Evolutionary conservation across 2,113 vertebrate genomes (phyloP).

Genomic region (Charadrius vociferus): DNA sequence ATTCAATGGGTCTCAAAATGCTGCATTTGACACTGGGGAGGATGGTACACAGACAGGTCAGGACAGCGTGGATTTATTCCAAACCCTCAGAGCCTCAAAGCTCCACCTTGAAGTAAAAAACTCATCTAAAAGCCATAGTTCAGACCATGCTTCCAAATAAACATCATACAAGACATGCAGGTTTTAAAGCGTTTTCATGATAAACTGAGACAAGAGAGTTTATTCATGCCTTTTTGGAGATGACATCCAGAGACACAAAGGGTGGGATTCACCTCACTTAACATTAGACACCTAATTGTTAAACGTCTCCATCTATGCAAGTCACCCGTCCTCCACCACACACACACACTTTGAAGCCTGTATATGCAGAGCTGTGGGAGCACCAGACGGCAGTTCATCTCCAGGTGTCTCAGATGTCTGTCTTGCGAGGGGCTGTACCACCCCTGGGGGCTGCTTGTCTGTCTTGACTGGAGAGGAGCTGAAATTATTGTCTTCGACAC

Average conservation of each 20-base stretch:
- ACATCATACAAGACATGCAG: not conserved
- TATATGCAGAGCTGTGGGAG: not conserved
- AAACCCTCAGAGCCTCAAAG: not conserved
- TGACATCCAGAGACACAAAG: not conserved
- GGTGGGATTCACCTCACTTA: not conserved
- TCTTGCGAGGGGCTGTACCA: not conserved
- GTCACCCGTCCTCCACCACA: not conserved
- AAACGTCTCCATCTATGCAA: not conserved
- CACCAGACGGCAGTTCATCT: not conserved
- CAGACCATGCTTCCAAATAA: not conserved
- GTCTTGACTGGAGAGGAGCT: not conserved
- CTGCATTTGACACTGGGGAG: not conserved
- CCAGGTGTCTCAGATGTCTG: not conserved
- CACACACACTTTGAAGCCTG: not conserved
- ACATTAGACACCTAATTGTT: not conserved
- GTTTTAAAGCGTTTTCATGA: not conserved
- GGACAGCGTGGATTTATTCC: not conserved
- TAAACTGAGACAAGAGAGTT: not conserved
- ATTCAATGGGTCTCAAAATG: not conserved
- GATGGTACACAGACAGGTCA: not conserved
- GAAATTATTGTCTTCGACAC: not conserved
- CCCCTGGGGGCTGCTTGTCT: not conserved
- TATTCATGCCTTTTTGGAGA: not conserved
- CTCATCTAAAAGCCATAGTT: not conserved
- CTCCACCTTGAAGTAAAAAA: not conserved